Conservation (phyloP, 2,888 invertebrate genomes). For the Trachelus iudaicus region DNA sequence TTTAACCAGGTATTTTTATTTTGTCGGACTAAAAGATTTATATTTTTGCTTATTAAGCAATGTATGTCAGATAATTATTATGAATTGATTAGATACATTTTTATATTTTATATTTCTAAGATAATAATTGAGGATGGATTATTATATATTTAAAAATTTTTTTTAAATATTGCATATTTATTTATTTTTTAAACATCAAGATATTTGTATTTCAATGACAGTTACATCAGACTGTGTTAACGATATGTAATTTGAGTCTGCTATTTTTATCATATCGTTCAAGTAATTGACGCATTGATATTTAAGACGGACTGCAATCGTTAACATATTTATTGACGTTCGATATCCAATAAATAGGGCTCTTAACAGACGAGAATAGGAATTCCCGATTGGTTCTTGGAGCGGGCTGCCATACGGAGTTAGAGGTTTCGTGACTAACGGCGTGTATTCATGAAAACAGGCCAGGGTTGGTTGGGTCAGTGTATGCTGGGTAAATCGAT, state of each 20-base stretch:
- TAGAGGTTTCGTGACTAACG: constrained; percentile 45
- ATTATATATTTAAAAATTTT: not conserved
- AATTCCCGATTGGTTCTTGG: constrained; percentile 60
- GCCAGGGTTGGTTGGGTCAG: not conserved
- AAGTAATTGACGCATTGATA: not conserved
- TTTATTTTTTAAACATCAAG: not conserved
- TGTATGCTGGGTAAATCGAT: constrained; percentile 39
- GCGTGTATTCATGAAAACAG: not conserved
- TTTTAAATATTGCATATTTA: not conserved
- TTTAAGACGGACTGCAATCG: not conserved
- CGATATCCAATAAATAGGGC: constrained; percentile 49
- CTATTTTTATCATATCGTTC: not conserved
- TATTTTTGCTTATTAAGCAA: not conserved
- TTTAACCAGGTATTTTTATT: constrained; percentile 11
- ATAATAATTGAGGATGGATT: not conserved
- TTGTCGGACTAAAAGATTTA: not conserved
- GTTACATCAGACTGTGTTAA: not conserved
- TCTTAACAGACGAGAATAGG: constrained; percentile 54
- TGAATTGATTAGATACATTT: not conserved
- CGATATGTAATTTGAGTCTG: not conserved
- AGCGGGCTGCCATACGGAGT: constrained; percentile 51
- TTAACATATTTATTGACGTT: constrained; percentile 28
- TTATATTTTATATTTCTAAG: not conserved
- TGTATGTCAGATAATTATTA: not conserved
- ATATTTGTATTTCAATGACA: not conserved